Evolutionary conservation across 2,888 invertebrate genomes (phyloP).

Genomic region (Biston stratarius): DNA sequence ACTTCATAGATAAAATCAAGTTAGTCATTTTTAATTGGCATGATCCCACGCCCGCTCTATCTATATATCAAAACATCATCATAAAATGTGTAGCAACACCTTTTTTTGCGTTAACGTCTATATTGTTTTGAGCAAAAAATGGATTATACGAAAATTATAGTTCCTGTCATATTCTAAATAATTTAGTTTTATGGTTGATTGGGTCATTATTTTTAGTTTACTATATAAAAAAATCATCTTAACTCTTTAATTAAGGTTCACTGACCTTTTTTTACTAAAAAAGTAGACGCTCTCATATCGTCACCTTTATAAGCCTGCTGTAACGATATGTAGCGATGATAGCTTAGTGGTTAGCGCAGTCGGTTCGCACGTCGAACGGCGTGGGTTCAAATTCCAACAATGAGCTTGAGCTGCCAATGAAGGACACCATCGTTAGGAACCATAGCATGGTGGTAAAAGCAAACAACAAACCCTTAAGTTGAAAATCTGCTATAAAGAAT

Average conservation of each 20-base stretch:
- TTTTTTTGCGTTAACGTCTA: conserved; percentile 16
- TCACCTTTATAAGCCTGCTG: too few relatives aligned
- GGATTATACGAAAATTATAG: neutral
- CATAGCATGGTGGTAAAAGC: too few relatives aligned
- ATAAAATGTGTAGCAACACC: conserved; percentile 29
- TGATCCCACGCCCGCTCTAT: conserved; percentile 27
- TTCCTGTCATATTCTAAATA: conserved; percentile 1
- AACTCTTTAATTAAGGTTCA: neutral
- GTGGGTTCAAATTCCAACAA: too few relatives aligned
- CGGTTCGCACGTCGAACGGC: too few relatives aligned
- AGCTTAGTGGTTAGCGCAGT: too few relatives aligned
- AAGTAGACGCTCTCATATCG: neutral
- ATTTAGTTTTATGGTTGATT: conserved; percentile 5
- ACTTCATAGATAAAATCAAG: conserved; percentile 9
- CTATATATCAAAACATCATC: conserved; percentile 29
- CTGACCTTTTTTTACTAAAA: neutral
- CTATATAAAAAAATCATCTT: neutral
- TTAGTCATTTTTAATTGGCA: conserved; percentile 30
- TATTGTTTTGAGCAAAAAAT: conserved; percentile 21
- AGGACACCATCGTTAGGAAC: too few relatives aligned
- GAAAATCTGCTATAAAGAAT: too few relatives aligned
- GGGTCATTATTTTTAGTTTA: neutral
- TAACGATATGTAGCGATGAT: too few relatives aligned
- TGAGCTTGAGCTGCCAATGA: too few relatives aligned
- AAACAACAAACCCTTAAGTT: too few relatives aligned